Percentiles rank a stretch among this genome's conserved stretches.
Evolutionary conservation across 2,888 invertebrate species (phyloP).

Genomic region (Cerceris ruficornis): DNA sequence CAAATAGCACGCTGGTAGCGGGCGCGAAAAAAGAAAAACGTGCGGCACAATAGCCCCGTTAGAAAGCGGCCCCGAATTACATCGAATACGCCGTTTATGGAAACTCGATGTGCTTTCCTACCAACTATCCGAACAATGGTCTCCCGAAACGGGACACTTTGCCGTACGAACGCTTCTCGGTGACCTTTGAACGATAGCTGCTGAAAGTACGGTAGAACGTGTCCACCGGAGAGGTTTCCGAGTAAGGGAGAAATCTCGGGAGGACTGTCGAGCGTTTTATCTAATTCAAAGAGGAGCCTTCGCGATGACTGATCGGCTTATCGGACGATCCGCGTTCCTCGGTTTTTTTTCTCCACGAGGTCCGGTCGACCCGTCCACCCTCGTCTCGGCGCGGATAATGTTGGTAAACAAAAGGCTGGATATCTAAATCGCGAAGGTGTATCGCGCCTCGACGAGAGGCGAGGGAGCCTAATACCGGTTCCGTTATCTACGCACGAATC

Average conservation of each 20-base stretch:
- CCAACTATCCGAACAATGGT: constrained; percentile 29
- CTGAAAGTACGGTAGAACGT: too few relatives aligned
- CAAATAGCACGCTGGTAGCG: background rate
- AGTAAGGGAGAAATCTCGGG: background rate
- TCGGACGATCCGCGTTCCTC: constrained; percentile 9
- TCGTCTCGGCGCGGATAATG: constrained; percentile 25
- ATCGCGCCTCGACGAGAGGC: constrained; percentile 44
- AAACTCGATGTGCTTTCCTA: constrained; percentile 24
- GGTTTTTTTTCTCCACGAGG: constrained; percentile 3
- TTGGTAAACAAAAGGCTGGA: constrained; percentile 68
- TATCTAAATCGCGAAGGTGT: constrained; percentile 67
- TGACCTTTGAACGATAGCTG: constrained; percentile 29
- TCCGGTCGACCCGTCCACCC: constrained; percentile 5
- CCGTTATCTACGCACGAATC: constrained; percentile 74
- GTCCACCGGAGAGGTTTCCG: too few relatives aligned
- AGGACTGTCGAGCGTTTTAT: background rate
- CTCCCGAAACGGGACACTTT: constrained; percentile 16
- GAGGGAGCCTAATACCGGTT: constrained; percentile 72
- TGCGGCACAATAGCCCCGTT: constrained; percentile 24
- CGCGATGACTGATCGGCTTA: background rate
- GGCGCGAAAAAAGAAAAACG: constrained; percentile 3
- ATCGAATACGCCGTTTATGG: constrained; percentile 45
- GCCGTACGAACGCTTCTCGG: constrained; percentile 12
- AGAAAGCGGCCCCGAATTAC: constrained; percentile 40
- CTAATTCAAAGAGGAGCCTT: background rate